Evolutionary conservation across 2,888 invertebrate genomes (phyloP), one percentile per base, ranked within the genome.

Genomic region (Polymixis flavicincta): DNA sequence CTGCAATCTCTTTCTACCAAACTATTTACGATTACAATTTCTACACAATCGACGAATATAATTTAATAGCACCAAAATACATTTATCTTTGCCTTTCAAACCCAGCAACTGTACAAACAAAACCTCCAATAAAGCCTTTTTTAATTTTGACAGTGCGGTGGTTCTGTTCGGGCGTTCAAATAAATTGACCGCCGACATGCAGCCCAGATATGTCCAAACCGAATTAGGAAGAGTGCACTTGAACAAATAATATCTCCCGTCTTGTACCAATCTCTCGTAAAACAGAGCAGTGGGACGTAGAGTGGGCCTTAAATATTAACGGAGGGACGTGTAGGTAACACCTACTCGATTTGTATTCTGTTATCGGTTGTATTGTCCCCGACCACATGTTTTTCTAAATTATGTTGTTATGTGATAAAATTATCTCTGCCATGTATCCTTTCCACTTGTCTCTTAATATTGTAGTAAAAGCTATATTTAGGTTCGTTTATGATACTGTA

Each of bases 151-250:
- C 85, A 80, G 80, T 63, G 76, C 66, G 71, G 45, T 67, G 74
- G 61, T 85, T 83, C 78, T 83, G 80, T 80, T 77, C 77, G 55
- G 82, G 84, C 85, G 83, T 87, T 81, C 67, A 80, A 73, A 87
- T 87, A 89, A 89, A 89, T 90, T 90, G 88, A 80, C 83, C 76
- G 82, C 71, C 78, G 83, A 87, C 85, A 85, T 86, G 80, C 77
- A 87, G 76, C 84, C 81, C 85, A 84, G 84, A 85, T 88, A 84
- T 82, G 81, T 87, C 80, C 75, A 71, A 85, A 79, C 85, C 88
- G 87, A 87, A 90, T 92, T 93, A 94, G 94, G 94, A 94, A 93
- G 93, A 93, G 89, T 92, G 92, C 93, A 94, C 93, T 95, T 94
- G 94, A 93, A 93, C 92, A 93, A 94, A 93, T 93, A 93, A 92